Conservation (phyloP, 2,113 vertebrate species). For the Neofelis nebulosa region DNA sequence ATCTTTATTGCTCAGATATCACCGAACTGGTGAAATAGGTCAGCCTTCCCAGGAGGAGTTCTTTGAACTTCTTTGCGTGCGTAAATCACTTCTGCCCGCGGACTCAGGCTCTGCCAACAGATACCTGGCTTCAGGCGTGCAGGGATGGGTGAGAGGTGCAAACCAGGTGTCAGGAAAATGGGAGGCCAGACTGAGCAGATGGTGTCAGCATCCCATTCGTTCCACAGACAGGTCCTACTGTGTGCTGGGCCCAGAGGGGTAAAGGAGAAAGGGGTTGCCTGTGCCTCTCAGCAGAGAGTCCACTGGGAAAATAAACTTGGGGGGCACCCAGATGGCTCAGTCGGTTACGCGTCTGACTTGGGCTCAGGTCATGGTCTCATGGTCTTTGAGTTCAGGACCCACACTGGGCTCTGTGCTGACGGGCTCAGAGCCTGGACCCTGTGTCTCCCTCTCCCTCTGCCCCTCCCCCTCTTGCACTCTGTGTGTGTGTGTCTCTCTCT, state of each 20-base stretch:
- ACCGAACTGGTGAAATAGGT: slow-evolving; percentile 32
- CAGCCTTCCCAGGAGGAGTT: slow-evolving; percentile 61
- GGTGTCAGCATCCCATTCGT: not conserved
- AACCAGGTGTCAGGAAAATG: not conserved
- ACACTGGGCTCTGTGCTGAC: too few relatives aligned
- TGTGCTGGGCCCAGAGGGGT: not conserved
- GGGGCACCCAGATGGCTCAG: too few relatives aligned
- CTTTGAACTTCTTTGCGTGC: slow-evolving; percentile 56
- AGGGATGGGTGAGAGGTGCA: not conserved
- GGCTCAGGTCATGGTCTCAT: too few relatives aligned
- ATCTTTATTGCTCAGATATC: slow-evolving; percentile 49
- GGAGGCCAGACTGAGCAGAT: not conserved
- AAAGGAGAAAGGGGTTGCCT: not conserved
- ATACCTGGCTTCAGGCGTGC: not conserved
- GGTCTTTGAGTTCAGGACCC: too few relatives aligned
- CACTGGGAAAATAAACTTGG: not conserved
- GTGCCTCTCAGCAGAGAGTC: not conserved
- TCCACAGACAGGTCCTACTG: not conserved
- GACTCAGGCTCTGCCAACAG: not conserved
- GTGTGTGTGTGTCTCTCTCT: too few relatives aligned
- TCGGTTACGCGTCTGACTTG: too few relatives aligned
- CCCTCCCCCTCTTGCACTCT: too few relatives aligned
- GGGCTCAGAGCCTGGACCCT: too few relatives aligned
- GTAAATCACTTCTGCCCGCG: slow-evolving; percentile 22
- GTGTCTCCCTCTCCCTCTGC: too few relatives aligned